phyloP scores from a whole-genome alignment of 2,113 vertebrate genomes.

The Hipposideros armiger region DNA sequence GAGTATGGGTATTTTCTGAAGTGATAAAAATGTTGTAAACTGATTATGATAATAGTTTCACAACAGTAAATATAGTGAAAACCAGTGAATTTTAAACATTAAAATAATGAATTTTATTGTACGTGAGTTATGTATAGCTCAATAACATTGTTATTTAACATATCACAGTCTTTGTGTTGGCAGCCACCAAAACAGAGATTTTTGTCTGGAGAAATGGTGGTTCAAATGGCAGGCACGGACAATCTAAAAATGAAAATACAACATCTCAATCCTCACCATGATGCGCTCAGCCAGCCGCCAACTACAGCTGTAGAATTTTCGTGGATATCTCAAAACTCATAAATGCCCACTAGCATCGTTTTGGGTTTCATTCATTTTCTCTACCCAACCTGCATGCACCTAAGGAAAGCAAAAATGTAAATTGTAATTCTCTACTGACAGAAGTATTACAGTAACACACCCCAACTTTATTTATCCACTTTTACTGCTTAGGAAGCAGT shows the following conservation, averaged over 20 bases:
- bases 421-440: not conserved
- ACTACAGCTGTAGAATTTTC: not conserved
- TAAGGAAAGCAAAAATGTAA: not conserved
- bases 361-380: not conserved
- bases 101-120: not conserved
- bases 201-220: not conserved
- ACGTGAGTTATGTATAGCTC: not conserved
- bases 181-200: not conserved
- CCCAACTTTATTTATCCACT: not conserved
- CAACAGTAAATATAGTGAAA: not conserved
- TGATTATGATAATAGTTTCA: not conserved
- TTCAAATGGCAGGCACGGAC: not conserved
- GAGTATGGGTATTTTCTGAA: not conserved
- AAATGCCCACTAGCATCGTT: not conserved
- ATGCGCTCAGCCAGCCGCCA: accelerated
- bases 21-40: not conserved
- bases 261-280: not conserved
- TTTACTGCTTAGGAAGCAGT: not conserved
- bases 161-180: not conserved
- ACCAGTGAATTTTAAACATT: not conserved
- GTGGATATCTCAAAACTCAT: not conserved
- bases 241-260: not conserved
- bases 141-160: not conserved
- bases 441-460: not conserved
- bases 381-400: not conserved